Evolutionary conservation across 2,113 vertebrate species (phyloP), one percentile per base, ranked within the genome.

Genomic region (Oryzias curvinotus): DNA sequence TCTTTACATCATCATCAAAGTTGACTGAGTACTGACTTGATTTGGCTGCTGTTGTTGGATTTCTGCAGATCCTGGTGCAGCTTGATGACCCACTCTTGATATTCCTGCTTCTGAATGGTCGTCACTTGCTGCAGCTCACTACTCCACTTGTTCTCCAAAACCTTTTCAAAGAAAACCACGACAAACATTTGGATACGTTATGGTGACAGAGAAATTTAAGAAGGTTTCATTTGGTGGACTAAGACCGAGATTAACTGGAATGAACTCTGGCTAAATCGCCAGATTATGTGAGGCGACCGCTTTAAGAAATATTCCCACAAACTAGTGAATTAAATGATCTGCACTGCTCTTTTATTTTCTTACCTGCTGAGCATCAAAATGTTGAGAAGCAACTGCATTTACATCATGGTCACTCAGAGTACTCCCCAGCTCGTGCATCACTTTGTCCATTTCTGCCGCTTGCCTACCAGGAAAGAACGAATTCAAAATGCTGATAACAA

Each of bases 61-160:
- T 97, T 98, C 87, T 93, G 95, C 18, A 99, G 86, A 73, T 99
- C 97, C 68, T 96, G 93, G 80, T 99, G 95, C 70, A 98, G 91
- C 77, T 97, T 99, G 79, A 99, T 93, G 63, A 99, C 97, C 97
- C 96, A 98, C 50, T 97, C 94, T 78, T 98, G 97, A 85, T 99
- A 99, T 55, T 99, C 97, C 41, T 98, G 96, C 72, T 98, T 98
- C 73, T 99, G 96, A 76, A 99, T 99, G 41, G 90, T 88, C 1
- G 95, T 94, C 7, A 97, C 94, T 12, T 99, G 97, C 75, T 96
- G 97, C 61, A 98, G 83, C 86, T 99, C 97, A 86, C 88, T 97
- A 57, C 91, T 91, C 96, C 96, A 99, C 67, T 96, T 98, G 85
- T 94, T 98, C 82, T 99, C 97, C 83, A 99, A 80, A 48, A 93